These are phyloP conservation scores for Heliconius aoede DNA, from an alignment of 2,888 invertebrate genomes.

Conservation along the genomic window DNA sequence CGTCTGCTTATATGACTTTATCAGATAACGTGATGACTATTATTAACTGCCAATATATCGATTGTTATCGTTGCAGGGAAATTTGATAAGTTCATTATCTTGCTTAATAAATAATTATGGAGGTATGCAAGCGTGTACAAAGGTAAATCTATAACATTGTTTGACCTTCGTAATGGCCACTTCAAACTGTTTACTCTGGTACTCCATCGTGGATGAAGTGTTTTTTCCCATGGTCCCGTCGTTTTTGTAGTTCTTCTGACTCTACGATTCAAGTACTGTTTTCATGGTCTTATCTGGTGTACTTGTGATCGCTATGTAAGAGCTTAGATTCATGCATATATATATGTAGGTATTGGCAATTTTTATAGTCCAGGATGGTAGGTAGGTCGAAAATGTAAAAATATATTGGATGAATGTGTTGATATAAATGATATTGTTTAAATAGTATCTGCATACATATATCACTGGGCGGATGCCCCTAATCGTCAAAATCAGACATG, in stretches of 20 bases:
- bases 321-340: no score
- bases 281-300: not conserved
- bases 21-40: constrained; percentile 49
- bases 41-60: constrained; percentile 59
- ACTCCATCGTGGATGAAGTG: not conserved
- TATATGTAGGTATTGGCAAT: no score
- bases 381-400: no score
- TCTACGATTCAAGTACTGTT: not conserved
- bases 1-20: constrained; percentile 46
- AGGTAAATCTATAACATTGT: not conserved
- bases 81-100: constrained; percentile 52
- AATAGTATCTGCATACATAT: no score
- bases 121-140: not conserved
- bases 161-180: not conserved
- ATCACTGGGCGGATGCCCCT: no score
- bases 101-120: not conserved
- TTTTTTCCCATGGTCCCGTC: not conserved
- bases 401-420: no score
- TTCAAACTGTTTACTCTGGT: not conserved
- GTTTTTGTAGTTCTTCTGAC: not conserved
- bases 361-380: no score
- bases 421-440: no score
- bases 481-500: no score
- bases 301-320: no score
- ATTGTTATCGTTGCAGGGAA: constrained; percentile 72